Evolutionary conservation across 1,140 invertebrate species (phyloP).

Genomic region (Armadillidium nasatum): DNA sequence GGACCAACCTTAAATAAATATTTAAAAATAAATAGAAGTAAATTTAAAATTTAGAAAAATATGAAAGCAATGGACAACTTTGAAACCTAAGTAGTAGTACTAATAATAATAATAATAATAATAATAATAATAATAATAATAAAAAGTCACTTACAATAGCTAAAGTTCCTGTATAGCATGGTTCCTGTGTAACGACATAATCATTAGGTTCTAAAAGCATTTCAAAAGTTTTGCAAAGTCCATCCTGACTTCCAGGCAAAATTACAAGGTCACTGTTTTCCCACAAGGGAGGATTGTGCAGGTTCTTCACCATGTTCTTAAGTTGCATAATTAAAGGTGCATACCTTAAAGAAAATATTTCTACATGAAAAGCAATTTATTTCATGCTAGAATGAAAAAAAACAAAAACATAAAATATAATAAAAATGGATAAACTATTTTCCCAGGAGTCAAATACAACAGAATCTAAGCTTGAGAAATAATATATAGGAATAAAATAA

Average conservation of each 20-base stretch:
- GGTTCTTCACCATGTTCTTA: conserved; percentile 59
- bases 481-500: no score
- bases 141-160: conserved; percentile 31
- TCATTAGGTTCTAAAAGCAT: conserved; percentile 63
- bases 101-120: no score
- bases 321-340: conserved; percentile 61
- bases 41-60: no score
- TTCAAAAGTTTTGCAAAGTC: conserved; percentile 66
- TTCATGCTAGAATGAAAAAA: no score
- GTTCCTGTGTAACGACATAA: conserved; percentile 63
- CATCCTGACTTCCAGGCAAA: conserved; percentile 69
- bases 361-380: no score
- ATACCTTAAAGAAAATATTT: conserved; percentile 21
- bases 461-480: no score
- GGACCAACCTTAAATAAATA: conserved; percentile 48
- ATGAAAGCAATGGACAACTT: no score
- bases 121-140: no score
- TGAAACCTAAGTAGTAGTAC: no score
- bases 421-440: no score
- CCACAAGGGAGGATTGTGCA: conserved; percentile 62
- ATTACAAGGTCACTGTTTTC: conserved; percentile 60
- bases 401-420: no score
- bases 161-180: conserved; percentile 65
- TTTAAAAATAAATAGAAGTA: conserved; percentile 1
- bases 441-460: no score